Evolutionary conservation across 2,888 invertebrate species (phyloP).

Genomic region (Orchesellides sinensis): DNA sequence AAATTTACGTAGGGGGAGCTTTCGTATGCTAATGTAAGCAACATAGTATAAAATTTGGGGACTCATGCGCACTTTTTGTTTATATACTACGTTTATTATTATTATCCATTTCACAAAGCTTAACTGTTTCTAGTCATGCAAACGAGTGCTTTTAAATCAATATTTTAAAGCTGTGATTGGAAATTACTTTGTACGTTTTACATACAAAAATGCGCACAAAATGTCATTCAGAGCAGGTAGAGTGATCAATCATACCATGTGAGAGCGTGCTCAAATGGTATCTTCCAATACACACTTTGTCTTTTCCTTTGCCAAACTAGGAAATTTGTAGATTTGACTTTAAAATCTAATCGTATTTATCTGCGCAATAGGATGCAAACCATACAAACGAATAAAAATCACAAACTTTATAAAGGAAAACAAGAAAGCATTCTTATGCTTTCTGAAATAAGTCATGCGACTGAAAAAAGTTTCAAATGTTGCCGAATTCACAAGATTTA

Average conservation of each 20-base stretch:
- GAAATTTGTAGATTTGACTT: too few species aligned
- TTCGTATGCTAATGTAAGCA: too few species aligned
- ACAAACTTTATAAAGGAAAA: too few species aligned
- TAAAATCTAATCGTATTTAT: too few species aligned
- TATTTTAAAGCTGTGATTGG: conserved; percentile 40
- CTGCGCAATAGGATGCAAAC: neutral
- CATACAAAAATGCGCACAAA: conserved; percentile 30
- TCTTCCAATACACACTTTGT: conserved; percentile 1
- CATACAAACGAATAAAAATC: neutral
- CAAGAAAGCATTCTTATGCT: neutral
- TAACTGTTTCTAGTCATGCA: conserved; percentile 57
- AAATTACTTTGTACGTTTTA: neutral
- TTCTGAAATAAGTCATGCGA: neutral
- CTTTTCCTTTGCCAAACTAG: too few species aligned
- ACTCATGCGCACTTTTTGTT: too few species aligned
- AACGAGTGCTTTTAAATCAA: conserved; percentile 23
- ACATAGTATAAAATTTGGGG: neutral
- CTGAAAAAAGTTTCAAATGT: conserved; percentile 22
- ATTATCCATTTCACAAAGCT: neutral
- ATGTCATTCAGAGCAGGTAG: conserved; percentile 38
- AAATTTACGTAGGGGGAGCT: too few species aligned
- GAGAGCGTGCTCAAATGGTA: conserved; percentile 24
- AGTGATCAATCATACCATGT: conserved; percentile 54
- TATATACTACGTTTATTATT: too few species aligned
- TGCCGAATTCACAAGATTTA: conserved; percentile 7